Conservation (phyloP, 2,113 vertebrate species). For the Mastomys coucha region DNA sequence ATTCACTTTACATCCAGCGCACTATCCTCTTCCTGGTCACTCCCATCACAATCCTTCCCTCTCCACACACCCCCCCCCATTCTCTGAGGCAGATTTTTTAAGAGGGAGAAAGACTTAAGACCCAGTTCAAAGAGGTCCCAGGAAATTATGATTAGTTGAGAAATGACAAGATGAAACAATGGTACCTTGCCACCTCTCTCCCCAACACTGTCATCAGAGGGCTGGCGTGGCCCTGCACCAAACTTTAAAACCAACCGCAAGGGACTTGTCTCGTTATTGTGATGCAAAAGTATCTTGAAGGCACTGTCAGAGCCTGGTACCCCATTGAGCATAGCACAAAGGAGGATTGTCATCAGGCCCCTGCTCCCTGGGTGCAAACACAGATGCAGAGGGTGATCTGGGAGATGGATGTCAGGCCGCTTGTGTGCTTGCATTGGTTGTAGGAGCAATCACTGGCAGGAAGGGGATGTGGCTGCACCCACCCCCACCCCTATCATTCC, state of each 20-base stretch:
- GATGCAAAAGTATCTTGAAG: background rate
- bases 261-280: background rate
- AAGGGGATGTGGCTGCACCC: background rate
- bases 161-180: constrained; percentile 35
- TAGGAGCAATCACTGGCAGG: background rate
- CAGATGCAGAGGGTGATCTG: background rate
- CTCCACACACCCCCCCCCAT: too few species aligned
- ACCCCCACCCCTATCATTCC: background rate
- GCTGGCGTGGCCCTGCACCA: background rate
- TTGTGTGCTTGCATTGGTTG: background rate
- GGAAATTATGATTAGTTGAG: constrained; percentile 53
- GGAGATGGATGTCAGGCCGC: background rate
- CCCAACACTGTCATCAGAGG: constrained; percentile 23
- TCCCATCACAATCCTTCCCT: too few species aligned
- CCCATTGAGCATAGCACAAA: background rate
- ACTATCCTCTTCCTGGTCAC: too few species aligned
- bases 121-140: constrained; percentile 38
- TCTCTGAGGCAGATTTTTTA: background rate
- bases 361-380: background rate
- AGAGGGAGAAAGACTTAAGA: constrained; percentile 13
- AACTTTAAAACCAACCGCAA: background rate
- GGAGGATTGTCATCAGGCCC: background rate
- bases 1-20: too few species aligned
- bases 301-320: background rate
- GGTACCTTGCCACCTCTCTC: background rate